phyloP scores from a whole-genome alignment of 1,140 invertebrate species.

The Gonioctena quinquepunctata region DNA sequence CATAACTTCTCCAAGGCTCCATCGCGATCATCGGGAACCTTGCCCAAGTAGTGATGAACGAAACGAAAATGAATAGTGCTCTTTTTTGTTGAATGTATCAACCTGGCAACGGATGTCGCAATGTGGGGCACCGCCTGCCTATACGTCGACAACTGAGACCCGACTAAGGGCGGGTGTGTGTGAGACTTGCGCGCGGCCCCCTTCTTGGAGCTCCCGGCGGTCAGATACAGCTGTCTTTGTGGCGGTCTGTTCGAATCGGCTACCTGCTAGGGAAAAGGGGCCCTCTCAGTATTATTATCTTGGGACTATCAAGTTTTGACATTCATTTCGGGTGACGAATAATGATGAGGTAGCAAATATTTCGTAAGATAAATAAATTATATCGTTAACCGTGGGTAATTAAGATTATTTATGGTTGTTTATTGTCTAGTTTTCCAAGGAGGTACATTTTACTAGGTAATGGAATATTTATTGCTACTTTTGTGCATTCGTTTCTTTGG shows the following conservation, averaged over 20 bases:
- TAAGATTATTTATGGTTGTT: no score
- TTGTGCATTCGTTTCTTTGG: no score
- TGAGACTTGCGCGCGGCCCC: conserved; percentile 32
- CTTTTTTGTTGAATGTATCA: background rate
- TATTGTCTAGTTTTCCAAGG: no score
- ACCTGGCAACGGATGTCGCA: conserved; percentile 2
- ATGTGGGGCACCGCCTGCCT: conserved; percentile 9
- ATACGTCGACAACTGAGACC: conserved; percentile 24
- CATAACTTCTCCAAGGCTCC: conserved; percentile 51
- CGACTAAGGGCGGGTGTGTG: conserved; percentile 21
- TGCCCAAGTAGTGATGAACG: background rate
- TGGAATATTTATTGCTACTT: no score
- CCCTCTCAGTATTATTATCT: background rate
- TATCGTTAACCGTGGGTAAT: no score
- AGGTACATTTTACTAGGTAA: no score
- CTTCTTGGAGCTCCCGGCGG: conserved; percentile 26
- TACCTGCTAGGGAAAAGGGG: background rate
- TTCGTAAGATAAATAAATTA: no score
- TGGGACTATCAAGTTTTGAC: no score
- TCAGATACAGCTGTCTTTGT: conserved; percentile 6
- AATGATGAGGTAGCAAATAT: no score
- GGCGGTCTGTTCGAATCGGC: conserved; percentile 25
- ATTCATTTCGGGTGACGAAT: no score
- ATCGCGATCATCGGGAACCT: conserved; percentile 30
- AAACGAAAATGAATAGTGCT: background rate